Evolutionary conservation across 2,888 invertebrate species (phyloP).

Genomic region (Cataglyphis rosenhaueri): DNA sequence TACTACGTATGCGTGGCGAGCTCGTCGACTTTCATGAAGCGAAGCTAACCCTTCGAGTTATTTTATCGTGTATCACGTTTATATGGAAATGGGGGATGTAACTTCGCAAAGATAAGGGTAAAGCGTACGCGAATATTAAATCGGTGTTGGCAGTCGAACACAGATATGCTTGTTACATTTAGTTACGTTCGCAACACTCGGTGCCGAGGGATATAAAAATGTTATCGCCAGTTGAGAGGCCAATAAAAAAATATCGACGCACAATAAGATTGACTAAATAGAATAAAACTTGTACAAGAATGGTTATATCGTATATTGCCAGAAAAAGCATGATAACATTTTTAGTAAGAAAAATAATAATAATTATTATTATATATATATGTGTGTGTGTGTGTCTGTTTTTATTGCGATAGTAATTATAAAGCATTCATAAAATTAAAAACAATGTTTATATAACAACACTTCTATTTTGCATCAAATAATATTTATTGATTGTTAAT

Average conservation of each 20-base stretch:
- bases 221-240: slow-evolving; percentile 42
- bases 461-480: slow-evolving; percentile 42
- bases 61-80: slow-evolving; percentile 63
- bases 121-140: slow-evolving; percentile 71
- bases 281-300: slow-evolving; percentile 4
- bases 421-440: slow-evolving; percentile 5
- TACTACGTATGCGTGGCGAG: slow-evolving; percentile 31
- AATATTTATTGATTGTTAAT: slow-evolving; percentile 58
- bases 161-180: slow-evolving; percentile 39
- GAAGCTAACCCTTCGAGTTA: slow-evolving; percentile 44
- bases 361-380: neutral
- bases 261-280: neutral
- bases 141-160: slow-evolving; percentile 45
- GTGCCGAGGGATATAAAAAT: slow-evolving; percentile 30
- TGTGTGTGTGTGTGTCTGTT: neutral
- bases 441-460: slow-evolving; percentile 46
- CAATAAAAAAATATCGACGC: slow-evolving; percentile 27
- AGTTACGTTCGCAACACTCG: slow-evolving; percentile 13
- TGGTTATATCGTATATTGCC: neutral
- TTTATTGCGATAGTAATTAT: neutral
- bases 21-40: slow-evolving; percentile 43
- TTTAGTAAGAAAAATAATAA: slow-evolving; percentile 15
- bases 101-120: slow-evolving; percentile 55
- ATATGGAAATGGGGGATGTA: slow-evolving; percentile 60
- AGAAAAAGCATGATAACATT: neutral